Conservation (phyloP, 2,797 vertebrate genomes). For the Esox masquinongy region DNA sequence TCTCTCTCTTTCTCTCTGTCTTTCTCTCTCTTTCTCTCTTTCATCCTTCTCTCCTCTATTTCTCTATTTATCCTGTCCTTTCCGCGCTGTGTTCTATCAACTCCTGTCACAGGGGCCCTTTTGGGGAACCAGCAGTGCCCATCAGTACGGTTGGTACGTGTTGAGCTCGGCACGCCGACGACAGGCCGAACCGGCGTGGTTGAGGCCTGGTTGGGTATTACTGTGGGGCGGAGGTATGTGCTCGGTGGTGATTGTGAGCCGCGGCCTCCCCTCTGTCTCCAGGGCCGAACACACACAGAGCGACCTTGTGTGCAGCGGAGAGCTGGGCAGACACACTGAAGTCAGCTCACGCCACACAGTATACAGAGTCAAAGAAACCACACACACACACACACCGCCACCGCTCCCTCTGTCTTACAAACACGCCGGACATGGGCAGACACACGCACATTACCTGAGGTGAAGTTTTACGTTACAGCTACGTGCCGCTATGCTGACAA, state of each 20-base stretch:
- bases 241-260: constrained; percentile 67
- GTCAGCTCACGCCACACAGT: constrained; percentile 64
- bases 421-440: neutral
- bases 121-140: constrained; percentile 70
- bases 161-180: constrained; percentile 38
- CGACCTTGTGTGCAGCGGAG: constrained; percentile 72
- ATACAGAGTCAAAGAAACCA: constrained; percentile 44
- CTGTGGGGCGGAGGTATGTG: constrained; percentile 67
- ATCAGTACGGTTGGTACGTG: constrained; percentile 52
- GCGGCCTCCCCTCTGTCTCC: constrained; percentile 72
- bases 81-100: constrained; percentile 69
- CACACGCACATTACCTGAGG: constrained; percentile 9
- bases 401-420: neutral
- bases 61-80: constrained; percentile 24
- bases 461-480: neutral
- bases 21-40: constrained; percentile 33
- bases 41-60: constrained; percentile 32
- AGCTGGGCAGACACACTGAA: constrained; percentile 60
- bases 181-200: constrained; percentile 9
- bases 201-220: constrained; percentile 31
- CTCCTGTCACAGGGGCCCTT: constrained; percentile 63
- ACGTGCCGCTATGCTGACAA: neutral
- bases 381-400: constrained; percentile 1
- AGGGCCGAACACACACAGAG: constrained; percentile 79
- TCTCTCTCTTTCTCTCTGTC: constrained; percentile 5